A percentile compares a stretch with the other conserved stretches of the same genome.
These are phyloP conservation scores for Phycodurus eques DNA, from an alignment of 2,113 vertebrate genomes.

Conservation along the genomic window DNA sequence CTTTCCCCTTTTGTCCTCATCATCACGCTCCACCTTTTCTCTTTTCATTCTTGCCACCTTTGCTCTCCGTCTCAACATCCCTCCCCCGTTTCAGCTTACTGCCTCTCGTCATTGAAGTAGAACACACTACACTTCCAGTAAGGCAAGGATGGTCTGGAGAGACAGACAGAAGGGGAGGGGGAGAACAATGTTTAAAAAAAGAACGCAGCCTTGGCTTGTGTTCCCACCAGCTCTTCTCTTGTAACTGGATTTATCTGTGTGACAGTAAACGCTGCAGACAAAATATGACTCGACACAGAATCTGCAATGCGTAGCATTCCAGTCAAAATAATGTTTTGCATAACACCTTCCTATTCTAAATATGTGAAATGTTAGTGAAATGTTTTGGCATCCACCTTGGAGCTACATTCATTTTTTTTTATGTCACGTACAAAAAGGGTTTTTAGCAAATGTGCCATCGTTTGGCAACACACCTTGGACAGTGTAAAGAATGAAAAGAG, in stretches of 20 bases:
- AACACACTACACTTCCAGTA: constrained; percentile 57
- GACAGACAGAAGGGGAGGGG: neutral
- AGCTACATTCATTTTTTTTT: constrained; percentile 30
- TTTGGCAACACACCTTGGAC: constrained; percentile 32
- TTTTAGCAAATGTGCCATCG: constrained; percentile 29
- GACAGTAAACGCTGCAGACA: constrained; percentile 18
- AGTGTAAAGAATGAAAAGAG: constrained; percentile 11
- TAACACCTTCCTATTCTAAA: neutral
- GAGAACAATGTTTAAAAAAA: constrained; percentile 53
- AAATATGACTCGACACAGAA: constrained; percentile 18
- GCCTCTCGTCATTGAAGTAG: constrained; percentile 17
- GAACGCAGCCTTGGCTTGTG: constrained; percentile 41
- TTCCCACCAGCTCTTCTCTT: constrained; percentile 45
- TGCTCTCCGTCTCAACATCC: neutral
- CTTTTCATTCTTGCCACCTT: constrained; percentile 13
- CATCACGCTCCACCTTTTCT: constrained; percentile 7
- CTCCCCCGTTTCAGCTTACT: constrained; percentile 28
- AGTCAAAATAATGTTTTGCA: neutral
- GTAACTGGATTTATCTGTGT: constrained; percentile 37
- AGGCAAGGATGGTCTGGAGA: constrained; percentile 25
- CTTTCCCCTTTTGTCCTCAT: constrained; percentile 12
- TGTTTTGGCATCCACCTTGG: constrained; percentile 8
- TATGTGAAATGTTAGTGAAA: neutral
- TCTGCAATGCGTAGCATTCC: neutral
- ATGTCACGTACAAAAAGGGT: constrained; percentile 16